phyloP scores from a whole-genome alignment of 2,113 vertebrate genomes.

The Prolemur simus region DNA sequence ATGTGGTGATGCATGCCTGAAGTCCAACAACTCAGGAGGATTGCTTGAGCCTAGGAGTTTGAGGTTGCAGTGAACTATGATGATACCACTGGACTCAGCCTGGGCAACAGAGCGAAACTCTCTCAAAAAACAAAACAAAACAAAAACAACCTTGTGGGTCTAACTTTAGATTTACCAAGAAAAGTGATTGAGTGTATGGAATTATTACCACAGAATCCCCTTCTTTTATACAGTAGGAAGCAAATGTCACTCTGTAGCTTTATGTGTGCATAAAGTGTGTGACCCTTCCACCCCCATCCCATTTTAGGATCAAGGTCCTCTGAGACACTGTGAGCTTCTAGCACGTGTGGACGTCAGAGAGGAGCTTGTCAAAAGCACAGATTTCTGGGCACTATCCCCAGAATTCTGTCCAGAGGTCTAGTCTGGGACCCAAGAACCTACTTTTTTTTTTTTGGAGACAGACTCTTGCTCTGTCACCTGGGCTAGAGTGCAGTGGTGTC shows the following conservation, averaged over 20 bases:
- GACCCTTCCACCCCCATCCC: accelerated
- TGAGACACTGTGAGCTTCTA: neutral
- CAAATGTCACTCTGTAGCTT: neutral
- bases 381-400: neutral
- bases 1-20: no score
- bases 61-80: no score
- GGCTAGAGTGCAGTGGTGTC: no score
- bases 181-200: neutral
- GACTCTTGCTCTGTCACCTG: no score
- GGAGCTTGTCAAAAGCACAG: neutral
- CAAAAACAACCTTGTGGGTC: neutral
- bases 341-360: neutral
- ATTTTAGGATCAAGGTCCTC: neutral
- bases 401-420: neutral
- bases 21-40: no score
- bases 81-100: no score
- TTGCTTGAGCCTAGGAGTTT: no score
- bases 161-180: neutral
- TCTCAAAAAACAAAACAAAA: no score
- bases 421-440: neutral
- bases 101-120: no score
- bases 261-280: neutral
- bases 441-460: neutral
- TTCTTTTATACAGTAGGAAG: neutral
- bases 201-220: neutral